A percentile compares a stretch with the other conserved stretches of the same genome.
Conservation (phyloP, 64 coral and sea anemone species). For the Orbicella faveolata region DNA sequence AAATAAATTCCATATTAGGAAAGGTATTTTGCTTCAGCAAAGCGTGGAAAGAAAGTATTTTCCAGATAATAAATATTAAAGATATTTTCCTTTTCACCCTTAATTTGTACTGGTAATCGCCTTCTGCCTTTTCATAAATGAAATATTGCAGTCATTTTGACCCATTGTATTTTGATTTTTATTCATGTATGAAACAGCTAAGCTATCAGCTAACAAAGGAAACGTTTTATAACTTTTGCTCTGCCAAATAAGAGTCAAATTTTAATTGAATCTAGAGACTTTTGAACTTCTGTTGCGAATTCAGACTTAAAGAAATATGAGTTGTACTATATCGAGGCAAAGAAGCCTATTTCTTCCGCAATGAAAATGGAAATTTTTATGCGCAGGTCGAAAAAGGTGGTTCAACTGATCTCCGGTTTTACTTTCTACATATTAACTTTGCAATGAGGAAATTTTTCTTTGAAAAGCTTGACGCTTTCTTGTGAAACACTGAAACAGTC, state of each 20-base stretch:
- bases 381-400: background rate
- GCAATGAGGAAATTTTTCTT: slow-evolving; percentile 82
- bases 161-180: background rate
- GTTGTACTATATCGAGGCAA: background rate
- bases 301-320: background rate
- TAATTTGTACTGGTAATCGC: background rate
- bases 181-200: background rate
- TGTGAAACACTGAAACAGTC: slow-evolving; percentile 75
- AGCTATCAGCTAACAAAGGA: background rate
- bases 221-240: background rate
- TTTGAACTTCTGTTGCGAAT: background rate
- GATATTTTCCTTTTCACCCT: background rate
- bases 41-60: background rate
- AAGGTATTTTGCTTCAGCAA: background rate
- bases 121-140: background rate
- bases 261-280: background rate
- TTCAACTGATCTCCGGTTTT: background rate
- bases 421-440: slow-evolving; percentile 66
- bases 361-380: background rate
- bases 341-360: background rate
- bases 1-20: background rate
- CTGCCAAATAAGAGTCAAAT: too few relatives aligned
- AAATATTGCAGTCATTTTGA: background rate
- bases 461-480: slow-evolving; percentile 78
- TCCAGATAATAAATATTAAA: background rate